Conservation (phyloP, 2,888 invertebrate genomes). For the Chironomus riparius region DNA sequence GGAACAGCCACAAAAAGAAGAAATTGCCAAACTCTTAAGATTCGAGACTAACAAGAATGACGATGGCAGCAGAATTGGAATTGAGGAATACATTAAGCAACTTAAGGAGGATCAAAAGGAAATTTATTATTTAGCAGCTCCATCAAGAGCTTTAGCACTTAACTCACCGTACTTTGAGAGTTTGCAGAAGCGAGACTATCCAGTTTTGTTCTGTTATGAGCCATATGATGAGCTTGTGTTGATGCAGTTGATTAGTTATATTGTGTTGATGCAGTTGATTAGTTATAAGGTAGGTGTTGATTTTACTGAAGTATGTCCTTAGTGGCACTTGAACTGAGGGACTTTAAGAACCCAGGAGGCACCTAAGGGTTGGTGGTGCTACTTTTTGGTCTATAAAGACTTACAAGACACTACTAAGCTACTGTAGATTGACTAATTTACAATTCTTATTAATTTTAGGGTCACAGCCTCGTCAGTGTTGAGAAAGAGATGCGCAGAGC, state of each 20-base stretch:
- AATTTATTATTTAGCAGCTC: constrained; percentile 89
- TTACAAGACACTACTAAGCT: too few species aligned
- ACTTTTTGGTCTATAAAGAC: too few species aligned
- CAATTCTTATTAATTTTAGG: constrained; percentile 53
- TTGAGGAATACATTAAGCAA: constrained; percentile 70
- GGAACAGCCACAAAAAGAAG: constrained; percentile 77
- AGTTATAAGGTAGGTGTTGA: constrained; percentile 28
- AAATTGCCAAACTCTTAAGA: constrained; percentile 76
- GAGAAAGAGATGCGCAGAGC: constrained; percentile 87
- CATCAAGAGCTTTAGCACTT: constrained; percentile 88
- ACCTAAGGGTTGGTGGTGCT: too few species aligned
- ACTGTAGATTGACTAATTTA: too few species aligned
- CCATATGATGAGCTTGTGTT: constrained; percentile 94
- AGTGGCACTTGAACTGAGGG: too few species aligned
- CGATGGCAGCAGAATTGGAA: constrained; percentile 60
- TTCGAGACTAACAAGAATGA: constrained; percentile 83
- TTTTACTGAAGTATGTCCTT: too few species aligned
- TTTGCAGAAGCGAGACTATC: constrained; percentile 62
- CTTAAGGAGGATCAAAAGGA: constrained; percentile 73
- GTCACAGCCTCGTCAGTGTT: constrained; percentile 69
- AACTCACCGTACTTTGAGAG: constrained; percentile 93
- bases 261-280: constrained; percentile 81
- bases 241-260: constrained; percentile 60
- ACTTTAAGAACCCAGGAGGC: too few species aligned
- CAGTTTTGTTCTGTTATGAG: constrained; percentile 93